Conservation (phyloP, 1,140 invertebrate species). For the Achroia grisella region DNA sequence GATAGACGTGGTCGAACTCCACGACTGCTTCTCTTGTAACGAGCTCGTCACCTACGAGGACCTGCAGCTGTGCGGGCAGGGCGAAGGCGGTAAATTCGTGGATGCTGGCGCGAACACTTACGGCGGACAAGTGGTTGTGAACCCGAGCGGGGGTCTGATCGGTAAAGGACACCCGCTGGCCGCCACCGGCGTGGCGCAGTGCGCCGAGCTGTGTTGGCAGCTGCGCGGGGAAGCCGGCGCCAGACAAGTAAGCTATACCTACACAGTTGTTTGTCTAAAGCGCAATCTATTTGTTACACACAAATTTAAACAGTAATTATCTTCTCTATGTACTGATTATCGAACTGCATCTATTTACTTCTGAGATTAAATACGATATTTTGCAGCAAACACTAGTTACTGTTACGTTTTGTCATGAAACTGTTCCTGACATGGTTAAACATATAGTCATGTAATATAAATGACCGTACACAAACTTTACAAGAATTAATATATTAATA, state of each 20-base stretch:
- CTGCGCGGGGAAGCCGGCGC: conserved; percentile 88
- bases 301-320: too few species aligned
- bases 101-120: conserved; percentile 96
- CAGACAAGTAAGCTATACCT: conserved; percentile 76
- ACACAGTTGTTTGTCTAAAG: too few species aligned
- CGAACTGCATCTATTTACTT: too few species aligned
- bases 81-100: conserved; percentile 89
- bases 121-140: conserved; percentile 96
- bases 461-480: too few species aligned
- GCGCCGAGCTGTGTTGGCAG: conserved; percentile 93
- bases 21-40: conserved; percentile 97
- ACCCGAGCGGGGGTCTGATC: conserved; percentile 96
- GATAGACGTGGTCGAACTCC: conserved; percentile 94
- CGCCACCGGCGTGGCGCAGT: conserved; percentile 96
- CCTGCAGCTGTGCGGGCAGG: conserved; percentile 89
- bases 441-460: too few species aligned
- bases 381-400: too few species aligned
- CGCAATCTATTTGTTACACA: too few species aligned
- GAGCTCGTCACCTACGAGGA: conserved; percentile 97
- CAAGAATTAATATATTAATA: too few species aligned
- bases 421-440: too few species aligned
- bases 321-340: too few species aligned
- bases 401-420: too few species aligned
- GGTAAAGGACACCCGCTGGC: conserved; percentile 98
- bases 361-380: too few species aligned